Conservation (phyloP, 2,888 invertebrate genomes). For the Thymelicus acteon region DNA sequence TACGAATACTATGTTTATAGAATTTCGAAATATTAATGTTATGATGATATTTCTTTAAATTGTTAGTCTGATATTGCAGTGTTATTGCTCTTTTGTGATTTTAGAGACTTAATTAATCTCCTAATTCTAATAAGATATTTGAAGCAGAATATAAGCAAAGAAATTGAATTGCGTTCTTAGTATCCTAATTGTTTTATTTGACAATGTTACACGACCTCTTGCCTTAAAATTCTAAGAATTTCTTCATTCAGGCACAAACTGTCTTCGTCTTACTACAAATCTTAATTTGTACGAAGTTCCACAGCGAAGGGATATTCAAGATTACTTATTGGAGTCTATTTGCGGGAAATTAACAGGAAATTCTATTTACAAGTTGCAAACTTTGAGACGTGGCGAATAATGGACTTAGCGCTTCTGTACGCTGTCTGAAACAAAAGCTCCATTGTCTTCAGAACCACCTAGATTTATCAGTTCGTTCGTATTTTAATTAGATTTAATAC, state of each 20-base stretch:
- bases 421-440: constrained; percentile 10
- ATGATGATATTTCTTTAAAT: too few relatives aligned
- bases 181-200: background rate
- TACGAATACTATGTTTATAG: too few relatives aligned
- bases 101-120: too few relatives aligned
- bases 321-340: constrained; percentile 55
- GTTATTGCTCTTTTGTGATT: too few relatives aligned
- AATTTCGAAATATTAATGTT: too few relatives aligned
- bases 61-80: too few relatives aligned
- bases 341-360: constrained; percentile 69
- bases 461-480: background rate
- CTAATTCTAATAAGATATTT: too few relatives aligned
- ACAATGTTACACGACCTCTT: background rate
- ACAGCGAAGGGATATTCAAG: constrained; percentile 23
- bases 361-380: constrained; percentile 69
- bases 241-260: background rate
- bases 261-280: background rate
- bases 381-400: constrained; percentile 66
- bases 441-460: constrained; percentile 8
- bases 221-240: constrained; percentile 3
- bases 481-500: background rate
- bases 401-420: constrained; percentile 52
- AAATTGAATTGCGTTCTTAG: too few relatives aligned
- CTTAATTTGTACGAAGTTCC: constrained; percentile 14
- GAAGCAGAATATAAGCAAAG: too few relatives aligned